Evolutionary conservation across 1,140 invertebrate species (phyloP).

Genomic region (Pararge aegeria): DNA sequence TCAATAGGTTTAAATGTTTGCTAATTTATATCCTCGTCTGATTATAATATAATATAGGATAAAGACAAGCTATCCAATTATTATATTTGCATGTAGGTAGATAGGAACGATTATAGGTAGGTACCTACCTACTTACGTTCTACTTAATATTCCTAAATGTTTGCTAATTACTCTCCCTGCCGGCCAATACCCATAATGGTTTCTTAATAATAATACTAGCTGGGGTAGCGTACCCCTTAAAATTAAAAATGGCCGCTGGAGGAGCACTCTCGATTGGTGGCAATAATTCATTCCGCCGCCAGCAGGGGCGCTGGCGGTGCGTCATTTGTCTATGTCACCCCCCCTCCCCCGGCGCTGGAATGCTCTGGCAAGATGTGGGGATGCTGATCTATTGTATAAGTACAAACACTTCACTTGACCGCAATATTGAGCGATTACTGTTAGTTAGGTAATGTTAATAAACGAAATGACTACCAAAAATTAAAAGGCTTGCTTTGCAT

Average conservation of each 20-base stretch:
- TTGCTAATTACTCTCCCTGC: constrained; percentile 1
- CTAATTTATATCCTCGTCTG: no score
- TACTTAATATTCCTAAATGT: no score
- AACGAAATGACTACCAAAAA: background rate
- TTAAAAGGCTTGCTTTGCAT: no score
- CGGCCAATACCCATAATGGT: constrained; percentile 4
- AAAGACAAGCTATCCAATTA: no score
- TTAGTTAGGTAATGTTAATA: background rate
- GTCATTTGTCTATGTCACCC: constrained; percentile 74
- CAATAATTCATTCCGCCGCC: constrained; percentile 69
- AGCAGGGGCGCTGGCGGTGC: constrained; percentile 57
- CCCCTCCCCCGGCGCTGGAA: constrained; percentile 47
- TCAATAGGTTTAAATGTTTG: no score
- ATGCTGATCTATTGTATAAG: constrained; percentile 38
- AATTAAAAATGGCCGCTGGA: constrained; percentile 76
- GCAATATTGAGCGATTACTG: constrained; percentile 10
- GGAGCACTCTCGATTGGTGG: constrained; percentile 68
- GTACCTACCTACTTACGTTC: no score
- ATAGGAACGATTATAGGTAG: no score
- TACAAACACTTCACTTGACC: constrained; percentile 25
- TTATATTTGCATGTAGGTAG: no score
- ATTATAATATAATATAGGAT: no score
- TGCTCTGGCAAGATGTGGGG: constrained; percentile 65
- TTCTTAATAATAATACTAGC: constrained; percentile 47
- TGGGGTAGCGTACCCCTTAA: constrained; percentile 70